A percentile compares a stretch with the other conserved stretches of the same genome.
Conservation (phyloP, 37 sponge, comb jelly and placozoan genomes). For the Halichondria panicea region DNA sequence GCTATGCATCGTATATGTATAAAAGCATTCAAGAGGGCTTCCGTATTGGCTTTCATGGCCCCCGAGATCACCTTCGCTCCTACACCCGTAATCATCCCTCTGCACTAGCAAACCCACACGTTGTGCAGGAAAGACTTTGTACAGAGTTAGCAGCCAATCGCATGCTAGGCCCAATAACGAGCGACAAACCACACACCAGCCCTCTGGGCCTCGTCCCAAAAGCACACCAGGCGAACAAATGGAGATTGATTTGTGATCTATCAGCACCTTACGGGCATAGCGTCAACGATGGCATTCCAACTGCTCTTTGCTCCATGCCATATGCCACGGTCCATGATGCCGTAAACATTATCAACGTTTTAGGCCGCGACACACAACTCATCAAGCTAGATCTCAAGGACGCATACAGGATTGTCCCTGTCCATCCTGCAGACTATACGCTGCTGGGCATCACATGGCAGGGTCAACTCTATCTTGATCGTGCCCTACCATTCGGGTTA, state of each 20-base stretch:
- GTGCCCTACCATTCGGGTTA: no score
- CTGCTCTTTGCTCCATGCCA: background rate
- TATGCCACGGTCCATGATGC: background rate
- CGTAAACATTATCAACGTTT: background rate
- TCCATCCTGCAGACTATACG: slow-evolving; percentile 15
- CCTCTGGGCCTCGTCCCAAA: slow-evolving; percentile 11
- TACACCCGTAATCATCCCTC: background rate
- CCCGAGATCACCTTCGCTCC: background rate
- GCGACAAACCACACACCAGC: background rate
- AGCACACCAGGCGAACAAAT: slow-evolving; percentile 1
- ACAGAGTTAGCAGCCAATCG: slow-evolving; percentile 1
- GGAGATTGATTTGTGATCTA: slow-evolving; percentile 22
- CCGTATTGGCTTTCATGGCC: background rate
- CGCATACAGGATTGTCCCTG: background rate
- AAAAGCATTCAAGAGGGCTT: background rate
- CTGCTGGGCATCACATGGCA: slow-evolving; percentile 16
- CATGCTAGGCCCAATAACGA: background rate
- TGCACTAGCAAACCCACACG: background rate
- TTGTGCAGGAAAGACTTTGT: background rate
- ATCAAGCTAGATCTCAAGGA: background rate
- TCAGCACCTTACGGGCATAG: slow-evolving; percentile 8
- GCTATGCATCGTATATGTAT: background rate
- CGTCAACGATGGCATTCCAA: slow-evolving; percentile 17
- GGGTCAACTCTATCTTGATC: slow-evolving; percentile 1
- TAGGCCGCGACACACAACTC: background rate